These are phyloP conservation scores for Lipotes vexillifer DNA, from an alignment of 2,113 vertebrate species.

Conservation along the genomic window DNA sequence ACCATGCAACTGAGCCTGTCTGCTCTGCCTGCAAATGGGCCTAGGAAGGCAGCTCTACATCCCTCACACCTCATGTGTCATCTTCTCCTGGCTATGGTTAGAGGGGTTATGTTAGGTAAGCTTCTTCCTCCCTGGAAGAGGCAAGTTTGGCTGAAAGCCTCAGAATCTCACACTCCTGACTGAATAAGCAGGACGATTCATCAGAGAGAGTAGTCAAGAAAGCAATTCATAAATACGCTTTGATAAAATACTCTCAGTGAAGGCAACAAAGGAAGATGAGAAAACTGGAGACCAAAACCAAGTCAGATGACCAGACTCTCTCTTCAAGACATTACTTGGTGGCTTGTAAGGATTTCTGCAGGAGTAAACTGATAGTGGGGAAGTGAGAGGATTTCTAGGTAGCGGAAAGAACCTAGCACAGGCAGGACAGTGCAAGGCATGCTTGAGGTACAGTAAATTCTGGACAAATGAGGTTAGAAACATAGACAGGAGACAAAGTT, in stretches of 20 bases:
- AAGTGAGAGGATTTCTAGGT: not conserved
- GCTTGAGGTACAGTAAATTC: not conserved
- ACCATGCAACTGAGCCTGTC: not conserved
- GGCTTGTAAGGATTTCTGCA: not conserved
- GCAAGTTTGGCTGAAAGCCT: conserved; percentile 7
- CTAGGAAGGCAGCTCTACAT: not conserved
- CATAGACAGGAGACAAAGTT: not conserved
- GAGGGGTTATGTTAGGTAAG: not conserved
- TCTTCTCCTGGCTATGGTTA: not conserved
- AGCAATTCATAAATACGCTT: not conserved
- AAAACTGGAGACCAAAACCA: not conserved
- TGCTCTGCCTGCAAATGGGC: not conserved
- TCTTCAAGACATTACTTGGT: not conserved
- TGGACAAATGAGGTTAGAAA: not conserved
- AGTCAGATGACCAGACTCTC: not conserved
- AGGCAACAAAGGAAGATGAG: not conserved
- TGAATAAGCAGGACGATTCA: not conserved
- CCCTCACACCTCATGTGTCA: not conserved
- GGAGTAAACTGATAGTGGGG: not conserved
- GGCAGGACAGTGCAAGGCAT: not conserved
- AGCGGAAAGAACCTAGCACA: not conserved
- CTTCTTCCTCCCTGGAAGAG: conserved; percentile 1
- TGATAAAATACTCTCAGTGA: not conserved
- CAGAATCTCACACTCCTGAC: not conserved
- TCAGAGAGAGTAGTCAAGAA: not conserved